phyloP scores from a whole-genome alignment of 2,797 vertebrate species.

The Lutjanus campechanus region DNA sequence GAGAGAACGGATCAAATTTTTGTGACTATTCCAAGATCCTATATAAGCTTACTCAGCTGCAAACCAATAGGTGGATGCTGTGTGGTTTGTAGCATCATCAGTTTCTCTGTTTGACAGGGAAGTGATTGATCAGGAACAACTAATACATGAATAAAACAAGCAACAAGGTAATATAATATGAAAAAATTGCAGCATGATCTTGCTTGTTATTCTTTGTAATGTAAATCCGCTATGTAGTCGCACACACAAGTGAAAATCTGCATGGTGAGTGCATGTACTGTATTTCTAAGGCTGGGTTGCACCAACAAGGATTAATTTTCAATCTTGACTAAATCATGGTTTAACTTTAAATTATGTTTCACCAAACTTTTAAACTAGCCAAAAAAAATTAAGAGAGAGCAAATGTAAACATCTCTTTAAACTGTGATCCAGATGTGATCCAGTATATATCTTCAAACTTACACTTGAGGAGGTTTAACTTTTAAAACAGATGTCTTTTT shows the following conservation, averaged over 20 bases:
- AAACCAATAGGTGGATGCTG: slow-evolving; percentile 27
- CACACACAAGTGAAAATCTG: background rate
- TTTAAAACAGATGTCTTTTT: too few relatives aligned
- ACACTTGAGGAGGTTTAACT: too few relatives aligned
- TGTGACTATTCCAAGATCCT: slow-evolving; percentile 26
- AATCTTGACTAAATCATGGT: too few relatives aligned
- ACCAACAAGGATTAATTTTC: too few relatives aligned
- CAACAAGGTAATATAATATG: slow-evolving; percentile 24
- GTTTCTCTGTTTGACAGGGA: slow-evolving; percentile 10
- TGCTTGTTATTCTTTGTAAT: background rate
- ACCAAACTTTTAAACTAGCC: too few relatives aligned
- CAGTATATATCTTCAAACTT: too few relatives aligned
- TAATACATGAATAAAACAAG: slow-evolving; percentile 17
- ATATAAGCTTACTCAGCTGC: slow-evolving; percentile 49
- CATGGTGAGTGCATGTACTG: background rate
- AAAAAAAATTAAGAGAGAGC: too few relatives aligned
- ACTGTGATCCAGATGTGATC: too few relatives aligned
- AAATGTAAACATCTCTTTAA: too few relatives aligned
- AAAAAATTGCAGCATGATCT: background rate
- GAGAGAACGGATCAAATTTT: slow-evolving; percentile 53
- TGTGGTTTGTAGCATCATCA: slow-evolving; percentile 48
- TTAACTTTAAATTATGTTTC: too few relatives aligned
- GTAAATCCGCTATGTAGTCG: background rate
- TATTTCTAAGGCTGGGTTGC: background rate
- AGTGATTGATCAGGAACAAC: slow-evolving; percentile 37